Evolutionary conservation across 2,797 vertebrate species (phyloP).

Genomic region (Etheostoma nigrum): DNA sequence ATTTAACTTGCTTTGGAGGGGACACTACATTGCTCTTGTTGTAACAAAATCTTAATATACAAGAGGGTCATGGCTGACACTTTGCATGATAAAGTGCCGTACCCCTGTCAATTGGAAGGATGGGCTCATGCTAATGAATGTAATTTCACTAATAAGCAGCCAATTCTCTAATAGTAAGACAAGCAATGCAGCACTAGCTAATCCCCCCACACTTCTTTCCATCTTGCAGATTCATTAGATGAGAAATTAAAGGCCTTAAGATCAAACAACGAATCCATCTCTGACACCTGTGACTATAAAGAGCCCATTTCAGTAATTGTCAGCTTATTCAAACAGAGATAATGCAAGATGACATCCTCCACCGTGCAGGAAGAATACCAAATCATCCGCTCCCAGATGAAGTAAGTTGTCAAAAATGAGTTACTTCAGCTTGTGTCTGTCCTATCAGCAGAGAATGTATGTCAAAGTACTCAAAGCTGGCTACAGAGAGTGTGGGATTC

Average conservation of each 20-base stretch:
- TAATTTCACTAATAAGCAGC: slow-evolving; percentile 75
- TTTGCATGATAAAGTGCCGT: slow-evolving; percentile 60
- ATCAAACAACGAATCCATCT: slow-evolving; percentile 64
- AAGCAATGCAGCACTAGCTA: slow-evolving; percentile 44
- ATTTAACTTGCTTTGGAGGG: slow-evolving; percentile 45
- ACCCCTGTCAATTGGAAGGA: slow-evolving; percentile 65
- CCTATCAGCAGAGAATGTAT: slow-evolving; percentile 25
- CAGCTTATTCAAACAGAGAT: slow-evolving; percentile 65
- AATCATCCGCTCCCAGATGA: slow-evolving; percentile 57
- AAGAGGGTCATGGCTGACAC: slow-evolving; percentile 53
- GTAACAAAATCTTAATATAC: slow-evolving; percentile 37
- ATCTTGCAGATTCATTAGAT: slow-evolving; percentile 63
- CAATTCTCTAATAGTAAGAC: slow-evolving; percentile 65
- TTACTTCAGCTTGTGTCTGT: slow-evolving; percentile 27
- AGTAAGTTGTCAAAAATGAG: slow-evolving; percentile 57
- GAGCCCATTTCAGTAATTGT: slow-evolving; percentile 60
- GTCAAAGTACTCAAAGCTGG: slow-evolving; percentile 49
- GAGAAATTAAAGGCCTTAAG: slow-evolving; percentile 72
- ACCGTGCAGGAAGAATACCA: slow-evolving; percentile 53
- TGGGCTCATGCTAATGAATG: slow-evolving; percentile 65
- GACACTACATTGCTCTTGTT: slow-evolving; percentile 39
- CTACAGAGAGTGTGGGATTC: slow-evolving; percentile 34
- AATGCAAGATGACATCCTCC: slow-evolving; percentile 62
- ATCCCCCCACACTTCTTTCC: slow-evolving; percentile 41
- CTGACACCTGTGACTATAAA: slow-evolving; percentile 60